Base-by-base conservation (phyloP, 2,888 invertebrate species). In the Volucella inanis region DNA sequence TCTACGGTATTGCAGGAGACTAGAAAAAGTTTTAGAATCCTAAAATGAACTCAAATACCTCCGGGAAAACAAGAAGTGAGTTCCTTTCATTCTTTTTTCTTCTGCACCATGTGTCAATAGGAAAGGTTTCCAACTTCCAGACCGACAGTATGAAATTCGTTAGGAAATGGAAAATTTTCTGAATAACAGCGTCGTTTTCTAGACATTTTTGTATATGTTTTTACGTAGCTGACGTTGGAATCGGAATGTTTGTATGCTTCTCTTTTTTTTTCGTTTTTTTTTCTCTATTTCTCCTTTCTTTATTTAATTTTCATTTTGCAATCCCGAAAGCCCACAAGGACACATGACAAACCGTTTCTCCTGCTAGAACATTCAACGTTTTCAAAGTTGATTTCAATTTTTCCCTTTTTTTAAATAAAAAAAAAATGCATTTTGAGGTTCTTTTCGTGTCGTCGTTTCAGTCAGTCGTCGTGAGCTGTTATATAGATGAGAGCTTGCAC, bases 101-200 rank as follows among this genome's bases (percentile, higher is more conserved):
- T 67, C 49, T 76, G 47, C 62, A 74, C 43, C 45, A 71, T 67
- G 47, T 79, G 80, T 76, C 84, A 84, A 84, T 67, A 80, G 84
- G 38, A 61, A 79, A 68, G 50, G 47, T 45, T 77, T 54, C 81
- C 72, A 72, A 64, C 59, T 43, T 31, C 31, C 31, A 31, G 31
- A 50, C 50, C 52, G 54, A 39, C 22, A 57, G 67, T 61, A 76
- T 64, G 62, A 72, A 85, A 76, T 81, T 85, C 62, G 81, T 68
- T 81, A 72, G 85, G 85, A 85, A 85, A 77, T 81, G 76, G 85
- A 81, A 77, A 76, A 72, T 85, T 85, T 81, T 85, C 71, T 85
- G 85, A 85, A 85, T 85, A 85, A 80, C 81, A 68, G 50, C 65
- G 57, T 81, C 81, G 76, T 81, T 85, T 85, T 76, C 83, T 75